Evolutionary conservation across 1,140 invertebrate species (phyloP).

Genomic region (Tetragonula clypearis): DNA sequence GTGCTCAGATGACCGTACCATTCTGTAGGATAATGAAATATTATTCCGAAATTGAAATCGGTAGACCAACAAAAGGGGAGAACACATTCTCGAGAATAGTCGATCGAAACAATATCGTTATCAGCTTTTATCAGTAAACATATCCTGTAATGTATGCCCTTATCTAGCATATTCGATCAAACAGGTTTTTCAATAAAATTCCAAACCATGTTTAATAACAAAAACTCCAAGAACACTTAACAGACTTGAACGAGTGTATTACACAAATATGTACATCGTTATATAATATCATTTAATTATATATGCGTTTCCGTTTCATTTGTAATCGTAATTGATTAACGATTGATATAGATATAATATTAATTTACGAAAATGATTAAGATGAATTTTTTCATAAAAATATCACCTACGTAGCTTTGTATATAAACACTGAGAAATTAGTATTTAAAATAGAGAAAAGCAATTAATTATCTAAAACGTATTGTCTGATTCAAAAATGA

Average conservation of each 20-base stretch:
- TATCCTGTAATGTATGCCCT: neutral
- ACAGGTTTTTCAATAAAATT: constrained; percentile 1
- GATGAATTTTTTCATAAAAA: neutral
- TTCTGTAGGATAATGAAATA: constrained; percentile 53
- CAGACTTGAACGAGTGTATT: neutral
- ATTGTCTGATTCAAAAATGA: no score
- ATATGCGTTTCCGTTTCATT: neutral
- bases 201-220: neutral
- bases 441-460: neutral
- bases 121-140: constrained; percentile 5
- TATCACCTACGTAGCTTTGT: neutral
- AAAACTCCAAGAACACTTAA: neutral
- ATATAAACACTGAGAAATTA: neutral
- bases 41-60: constrained; percentile 57
- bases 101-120: neutral
- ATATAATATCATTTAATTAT: neutral
- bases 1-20: constrained; percentile 49
- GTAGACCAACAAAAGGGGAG: constrained; percentile 36
- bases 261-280: neutral
- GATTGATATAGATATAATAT: neutral
- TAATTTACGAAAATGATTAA: neutral
- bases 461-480: neutral
- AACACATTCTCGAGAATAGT: constrained; percentile 6
- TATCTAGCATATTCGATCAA: constrained; percentile 8
- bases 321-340: neutral